A percentile compares a stretch with the other conserved stretches of the same genome.
Conservation (phyloP, 2,888 invertebrate species). For the Uloborus plumipes region DNA sequence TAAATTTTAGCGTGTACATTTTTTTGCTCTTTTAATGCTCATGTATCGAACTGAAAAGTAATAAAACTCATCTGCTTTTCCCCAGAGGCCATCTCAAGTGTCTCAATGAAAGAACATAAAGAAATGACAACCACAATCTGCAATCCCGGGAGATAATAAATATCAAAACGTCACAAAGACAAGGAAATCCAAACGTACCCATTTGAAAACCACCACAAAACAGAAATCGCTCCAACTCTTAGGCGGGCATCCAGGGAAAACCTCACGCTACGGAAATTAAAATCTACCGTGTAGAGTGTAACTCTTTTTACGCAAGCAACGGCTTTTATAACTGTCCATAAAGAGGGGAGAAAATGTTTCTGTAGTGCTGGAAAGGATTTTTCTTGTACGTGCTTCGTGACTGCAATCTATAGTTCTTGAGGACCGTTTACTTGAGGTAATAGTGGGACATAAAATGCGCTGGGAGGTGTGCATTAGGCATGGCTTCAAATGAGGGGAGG, state of each 20-base stretch:
- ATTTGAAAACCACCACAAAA: no score
- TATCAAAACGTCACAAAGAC: no score
- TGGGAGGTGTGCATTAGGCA: slow-evolving; percentile 19
- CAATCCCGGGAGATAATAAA: no score
- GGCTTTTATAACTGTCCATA: slow-evolving; percentile 37
- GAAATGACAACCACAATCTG: no score
- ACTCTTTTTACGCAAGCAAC: slow-evolving; percentile 18
- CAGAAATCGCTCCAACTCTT: not conserved
- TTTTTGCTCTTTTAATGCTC: no score
- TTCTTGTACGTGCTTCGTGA: slow-evolving; percentile 6
- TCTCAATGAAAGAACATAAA: no score
- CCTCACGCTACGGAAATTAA: slow-evolving; percentile 34
- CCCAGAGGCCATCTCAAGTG: no score
- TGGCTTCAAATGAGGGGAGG: slow-evolving; percentile 10
- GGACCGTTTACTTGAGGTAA: slow-evolving; percentile 25
- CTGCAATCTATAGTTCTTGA: slow-evolving; percentile 21
- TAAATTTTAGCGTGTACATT: no score
- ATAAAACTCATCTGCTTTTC: no score
- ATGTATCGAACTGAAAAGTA: no score
- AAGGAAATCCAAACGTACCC: no score
- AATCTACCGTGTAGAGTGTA: slow-evolving; percentile 34
- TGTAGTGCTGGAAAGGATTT: slow-evolving; percentile 17
- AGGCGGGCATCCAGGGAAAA: slow-evolving; percentile 2
- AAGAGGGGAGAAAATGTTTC: slow-evolving; percentile 25
- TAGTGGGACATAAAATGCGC: slow-evolving; percentile 20